Evolutionary conservation across 2,888 invertebrate species (phyloP).

Genomic region (Gryllus longicercus): DNA sequence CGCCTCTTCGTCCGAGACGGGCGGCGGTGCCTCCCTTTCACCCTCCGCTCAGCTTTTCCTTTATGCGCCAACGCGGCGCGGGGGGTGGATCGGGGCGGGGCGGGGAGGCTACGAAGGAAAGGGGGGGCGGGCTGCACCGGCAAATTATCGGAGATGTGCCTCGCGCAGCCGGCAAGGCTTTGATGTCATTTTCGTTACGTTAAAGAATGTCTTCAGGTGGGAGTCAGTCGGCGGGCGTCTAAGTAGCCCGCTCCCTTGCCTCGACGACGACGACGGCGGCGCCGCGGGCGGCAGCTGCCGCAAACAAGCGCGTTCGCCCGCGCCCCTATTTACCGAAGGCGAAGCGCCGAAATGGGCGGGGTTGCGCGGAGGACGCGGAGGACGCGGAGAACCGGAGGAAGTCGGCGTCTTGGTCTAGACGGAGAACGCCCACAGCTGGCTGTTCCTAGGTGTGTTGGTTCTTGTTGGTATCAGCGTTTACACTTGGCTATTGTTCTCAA

Average conservation of each 20-base stretch:
- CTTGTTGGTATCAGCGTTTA: too few relatives aligned
- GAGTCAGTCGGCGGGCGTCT: not conserved
- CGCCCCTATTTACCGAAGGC: not conserved
- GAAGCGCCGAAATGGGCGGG: too few relatives aligned
- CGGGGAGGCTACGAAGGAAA: not conserved
- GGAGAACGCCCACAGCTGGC: too few relatives aligned
- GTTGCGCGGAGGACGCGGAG: too few relatives aligned
- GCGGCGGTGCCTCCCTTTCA: not conserved
- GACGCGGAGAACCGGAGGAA: too few relatives aligned
- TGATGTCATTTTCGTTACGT: not conserved
- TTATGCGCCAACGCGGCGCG: too few relatives aligned
- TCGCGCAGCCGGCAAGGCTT: not conserved
- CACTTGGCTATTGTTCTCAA: too few relatives aligned
- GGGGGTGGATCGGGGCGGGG: too few relatives aligned
- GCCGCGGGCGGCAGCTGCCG: conserved; percentile 4
- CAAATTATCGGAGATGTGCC: conserved; percentile 1
- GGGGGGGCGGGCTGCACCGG: not conserved
- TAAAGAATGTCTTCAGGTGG: conserved; percentile 17
- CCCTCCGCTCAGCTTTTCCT: not conserved
- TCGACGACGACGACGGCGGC: not conserved
- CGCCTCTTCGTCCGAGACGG: not conserved
- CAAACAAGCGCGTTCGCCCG: not conserved
- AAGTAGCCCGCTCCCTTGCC: not conserved
- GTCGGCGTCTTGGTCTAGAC: too few relatives aligned
- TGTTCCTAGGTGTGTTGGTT: too few relatives aligned